Base-by-base conservation (phyloP, 1,140 invertebrate genomes). In the Druon quercuslanigerum region DNA sequence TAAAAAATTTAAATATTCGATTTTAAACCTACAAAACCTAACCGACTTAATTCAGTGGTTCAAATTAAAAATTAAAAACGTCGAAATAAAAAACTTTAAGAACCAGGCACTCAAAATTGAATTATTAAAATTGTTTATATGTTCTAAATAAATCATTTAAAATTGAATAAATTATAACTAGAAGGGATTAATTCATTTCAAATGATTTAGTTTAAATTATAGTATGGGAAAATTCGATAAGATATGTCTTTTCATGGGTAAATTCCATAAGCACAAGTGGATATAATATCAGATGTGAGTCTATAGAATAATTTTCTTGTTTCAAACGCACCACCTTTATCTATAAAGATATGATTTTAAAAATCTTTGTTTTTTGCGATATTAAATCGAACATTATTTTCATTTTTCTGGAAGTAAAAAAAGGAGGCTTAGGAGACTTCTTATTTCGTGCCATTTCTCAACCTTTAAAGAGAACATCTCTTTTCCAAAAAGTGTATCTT, bases 401-500 rank as follows among this genome's bases (percentile, higher is more conserved):
- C 84, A 92, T 86, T 79, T 91, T 91, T 57, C 85, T 88, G 3
- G 80, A 80, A 0, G 91, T 92, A 81, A 92, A 92, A 1, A 87
- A 83, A n/a, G n/a, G 4, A 91, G 91, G 73, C 83, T 90, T 7
- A 92, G 73, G 0, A 87, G 82, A 9, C 84, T 73, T 73, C 92
- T 79, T 74, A 90, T 86, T 46, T 88, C 81, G 13, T 86, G 87
- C 92, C 92, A 92, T 66, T 82, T 80, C 50, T 90, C 52, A 40
- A 92, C 93, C 86, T 90, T 91, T 79, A 94, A 90, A 14, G 91
- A 82, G 25, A 92, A 90, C 4, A 94, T 70, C 79, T 92, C 92
- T 9, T 90, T 91, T 16, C 88, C 90, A 14, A 94, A 84, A 0
- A 95, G 75, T 0, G 92, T 91, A 74, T 94, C 93, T 8, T 80